Evolutionary conservation across 2,888 invertebrate species (phyloP).

Genomic region (Ectropis crepuscularia): DNA sequence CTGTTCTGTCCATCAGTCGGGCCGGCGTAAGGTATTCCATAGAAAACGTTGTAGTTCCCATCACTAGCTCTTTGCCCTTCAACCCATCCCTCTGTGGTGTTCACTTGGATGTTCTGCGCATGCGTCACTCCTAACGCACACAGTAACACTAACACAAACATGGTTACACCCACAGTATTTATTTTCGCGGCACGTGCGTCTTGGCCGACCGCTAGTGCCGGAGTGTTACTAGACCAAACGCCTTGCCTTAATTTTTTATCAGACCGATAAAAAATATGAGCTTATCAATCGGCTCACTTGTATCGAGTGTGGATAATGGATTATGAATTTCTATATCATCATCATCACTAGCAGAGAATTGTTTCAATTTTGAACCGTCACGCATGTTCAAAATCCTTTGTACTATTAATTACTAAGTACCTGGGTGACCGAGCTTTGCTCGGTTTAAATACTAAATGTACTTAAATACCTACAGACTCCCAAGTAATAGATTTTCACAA

Average conservation of each 20-base stretch:
- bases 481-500: too few relatives aligned
- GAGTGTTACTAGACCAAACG: conserved; percentile 23
- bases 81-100: conserved; percentile 65
- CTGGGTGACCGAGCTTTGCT: too few relatives aligned
- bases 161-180: conserved; percentile 31
- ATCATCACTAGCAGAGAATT: background rate
- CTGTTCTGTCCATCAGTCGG: conserved; percentile 57
- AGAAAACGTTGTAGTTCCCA: conserved; percentile 62
- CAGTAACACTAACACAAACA: conserved; percentile 44
- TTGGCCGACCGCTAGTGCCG: conserved; percentile 11
- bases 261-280: conserved; percentile 41
- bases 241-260: conserved; percentile 31
- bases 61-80: conserved; percentile 54
- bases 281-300: conserved; percentile 10
- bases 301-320: background rate
- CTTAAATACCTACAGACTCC: too few relatives aligned
- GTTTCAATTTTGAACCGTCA: too few relatives aligned
- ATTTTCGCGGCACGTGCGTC: conserved; percentile 28
- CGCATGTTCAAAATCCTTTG: too few relatives aligned
- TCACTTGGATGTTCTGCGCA: conserved; percentile 60
- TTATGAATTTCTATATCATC: background rate
- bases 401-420: too few relatives aligned
- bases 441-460: too few relatives aligned
- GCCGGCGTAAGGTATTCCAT: conserved; percentile 71
- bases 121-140: conserved; percentile 45